These are phyloP conservation scores for Temnothorax longispinosus DNA, from an alignment of 1,140 invertebrate genomes.

Conservation along the genomic window DNA sequence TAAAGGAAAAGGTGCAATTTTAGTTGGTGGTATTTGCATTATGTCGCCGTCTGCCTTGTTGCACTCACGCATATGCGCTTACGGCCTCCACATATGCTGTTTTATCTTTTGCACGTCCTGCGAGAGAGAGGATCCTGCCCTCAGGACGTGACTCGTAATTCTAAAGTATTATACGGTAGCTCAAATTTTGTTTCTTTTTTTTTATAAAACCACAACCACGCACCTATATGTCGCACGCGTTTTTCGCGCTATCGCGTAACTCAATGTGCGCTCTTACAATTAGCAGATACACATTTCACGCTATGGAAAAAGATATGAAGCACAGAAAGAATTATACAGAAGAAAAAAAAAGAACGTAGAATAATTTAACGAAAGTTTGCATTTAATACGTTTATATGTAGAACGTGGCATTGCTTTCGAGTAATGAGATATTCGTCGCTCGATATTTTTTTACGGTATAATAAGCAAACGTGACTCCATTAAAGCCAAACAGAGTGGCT, in stretches of 20 bases:
- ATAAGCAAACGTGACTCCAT: slow-evolving; percentile 27
- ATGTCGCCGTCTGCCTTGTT: neutral
- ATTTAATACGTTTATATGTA: neutral
- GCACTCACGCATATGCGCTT: neutral
- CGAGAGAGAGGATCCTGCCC: slow-evolving; percentile 73
- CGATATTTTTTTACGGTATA: slow-evolving; percentile 15
- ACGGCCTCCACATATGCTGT: neutral
- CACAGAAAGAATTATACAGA: neutral
- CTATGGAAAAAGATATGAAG: neutral
- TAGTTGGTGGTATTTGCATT: slow-evolving; percentile 8
- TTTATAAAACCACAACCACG: slow-evolving; percentile 26
- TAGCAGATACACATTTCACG: slow-evolving; percentile 1
- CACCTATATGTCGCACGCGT: neutral
- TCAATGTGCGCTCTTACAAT: slow-evolving; percentile 2
- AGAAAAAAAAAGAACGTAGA: neutral
- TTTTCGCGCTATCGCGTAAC: slow-evolving; percentile 38
- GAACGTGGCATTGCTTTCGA: neutral
- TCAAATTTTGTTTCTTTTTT: slow-evolving; percentile 30
- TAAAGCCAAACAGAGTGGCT: neutral
- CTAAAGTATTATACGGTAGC: slow-evolving; percentile 77
- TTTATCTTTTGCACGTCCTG: slow-evolving; percentile 1
- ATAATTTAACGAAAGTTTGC: neutral
- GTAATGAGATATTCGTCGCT: slow-evolving; percentile 21
- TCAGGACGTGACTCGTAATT: slow-evolving; percentile 76
- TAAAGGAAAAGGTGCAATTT: slow-evolving; percentile 3